These are phyloP conservation scores for Nasua narica DNA, from an alignment of 2,797 vertebrate species.

Conservation along the genomic window DNA sequence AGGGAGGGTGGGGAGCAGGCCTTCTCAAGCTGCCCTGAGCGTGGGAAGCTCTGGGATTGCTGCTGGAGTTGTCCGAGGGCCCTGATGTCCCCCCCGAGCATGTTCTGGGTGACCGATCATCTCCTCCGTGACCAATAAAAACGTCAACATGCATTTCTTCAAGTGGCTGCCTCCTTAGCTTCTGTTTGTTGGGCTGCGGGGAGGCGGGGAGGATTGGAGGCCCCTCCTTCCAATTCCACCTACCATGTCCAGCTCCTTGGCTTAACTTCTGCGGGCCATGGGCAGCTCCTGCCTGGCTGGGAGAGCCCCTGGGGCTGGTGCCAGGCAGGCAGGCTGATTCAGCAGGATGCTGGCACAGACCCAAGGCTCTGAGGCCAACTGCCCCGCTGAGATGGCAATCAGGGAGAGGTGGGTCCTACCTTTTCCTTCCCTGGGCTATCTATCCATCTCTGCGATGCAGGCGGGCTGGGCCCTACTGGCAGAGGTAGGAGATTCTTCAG, in stretches of 20 bases:
- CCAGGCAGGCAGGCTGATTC: not conserved
- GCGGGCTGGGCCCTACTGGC: not conserved
- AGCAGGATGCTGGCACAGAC: not conserved
- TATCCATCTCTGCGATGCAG: not conserved
- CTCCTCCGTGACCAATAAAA: conserved; percentile 62
- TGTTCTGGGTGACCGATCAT: not conserved
- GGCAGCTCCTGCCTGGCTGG: not conserved
- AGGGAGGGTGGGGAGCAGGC: not conserved
- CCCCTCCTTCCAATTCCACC: too few relatives aligned
- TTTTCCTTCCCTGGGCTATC: not conserved
- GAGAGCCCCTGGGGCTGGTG: not conserved
- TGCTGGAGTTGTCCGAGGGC: not conserved
- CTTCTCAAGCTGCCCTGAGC: not conserved
- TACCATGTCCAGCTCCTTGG: not conserved
- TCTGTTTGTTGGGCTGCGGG: not conserved
- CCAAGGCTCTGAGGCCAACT: not conserved
- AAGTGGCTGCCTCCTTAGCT: not conserved
- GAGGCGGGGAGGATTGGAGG: accelerated
- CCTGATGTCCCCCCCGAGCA: not conserved
- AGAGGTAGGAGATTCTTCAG: not conserved
- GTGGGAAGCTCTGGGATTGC: not conserved
- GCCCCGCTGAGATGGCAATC: not conserved
- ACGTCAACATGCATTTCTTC: not conserved
- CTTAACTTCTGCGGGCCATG: not conserved
- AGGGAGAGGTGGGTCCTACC: not conserved